Conservation (phyloP, 2,888 invertebrate species). For the Mesoligia furuncula region DNA sequence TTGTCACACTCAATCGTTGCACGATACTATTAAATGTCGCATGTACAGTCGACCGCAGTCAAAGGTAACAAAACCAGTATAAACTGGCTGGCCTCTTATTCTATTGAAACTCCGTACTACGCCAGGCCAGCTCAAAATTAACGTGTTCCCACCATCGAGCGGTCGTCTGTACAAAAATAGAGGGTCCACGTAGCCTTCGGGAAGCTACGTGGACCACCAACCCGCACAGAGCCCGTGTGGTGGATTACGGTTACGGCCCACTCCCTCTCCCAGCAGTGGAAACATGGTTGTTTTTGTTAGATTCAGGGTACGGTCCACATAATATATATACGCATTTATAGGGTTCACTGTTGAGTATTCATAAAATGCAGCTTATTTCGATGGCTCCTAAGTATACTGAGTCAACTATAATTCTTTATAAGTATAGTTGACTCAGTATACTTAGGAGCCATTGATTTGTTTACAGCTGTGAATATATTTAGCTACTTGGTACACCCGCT, state of each 20-base stretch:
- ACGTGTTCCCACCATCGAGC: not conserved
- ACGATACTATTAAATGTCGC: conserved; percentile 4
- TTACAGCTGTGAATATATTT: conserved; percentile 44
- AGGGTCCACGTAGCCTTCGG: not conserved
- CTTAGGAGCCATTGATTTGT: too few species aligned
- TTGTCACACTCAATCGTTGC: conserved; percentile 37
- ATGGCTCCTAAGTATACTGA: too few species aligned
- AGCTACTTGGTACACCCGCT: conserved; percentile 37
- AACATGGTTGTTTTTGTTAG: not conserved
- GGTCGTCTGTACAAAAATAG: not conserved
- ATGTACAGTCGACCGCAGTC: not conserved
- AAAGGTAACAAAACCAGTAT: not conserved
- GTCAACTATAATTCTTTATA: too few species aligned
- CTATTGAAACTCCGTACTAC: not conserved
- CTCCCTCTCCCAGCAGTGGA: not conserved
- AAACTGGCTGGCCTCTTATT: not conserved
- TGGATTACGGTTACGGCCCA: conserved; percentile 6
- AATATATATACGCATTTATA: not conserved
- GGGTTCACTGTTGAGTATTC: conserved; percentile 13
- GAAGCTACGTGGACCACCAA: not conserved
- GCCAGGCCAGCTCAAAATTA: not conserved
- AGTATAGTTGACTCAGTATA: too few species aligned
- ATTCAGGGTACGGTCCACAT: not conserved
- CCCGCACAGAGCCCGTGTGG: not conserved
- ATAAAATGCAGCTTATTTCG: conserved; percentile 32